Evolutionary conservation across 2,113 vertebrate genomes (phyloP).

Genomic region (Oostethus manadensis): DNA sequence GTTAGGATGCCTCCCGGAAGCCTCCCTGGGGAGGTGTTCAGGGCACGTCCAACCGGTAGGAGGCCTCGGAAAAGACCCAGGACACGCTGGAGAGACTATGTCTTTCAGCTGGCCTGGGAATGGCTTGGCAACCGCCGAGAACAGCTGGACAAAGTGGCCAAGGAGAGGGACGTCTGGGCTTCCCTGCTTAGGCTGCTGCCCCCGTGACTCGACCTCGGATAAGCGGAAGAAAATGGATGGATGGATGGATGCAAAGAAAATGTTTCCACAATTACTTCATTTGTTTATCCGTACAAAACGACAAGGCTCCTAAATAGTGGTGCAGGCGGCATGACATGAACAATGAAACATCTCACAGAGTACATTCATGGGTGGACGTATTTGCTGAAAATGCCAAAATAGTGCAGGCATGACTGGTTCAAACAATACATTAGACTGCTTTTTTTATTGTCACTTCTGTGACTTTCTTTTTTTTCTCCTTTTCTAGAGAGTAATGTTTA

Average conservation of each 20-base stretch:
- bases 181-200: too few relatives aligned
- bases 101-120: too few relatives aligned
- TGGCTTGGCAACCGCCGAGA: too few relatives aligned
- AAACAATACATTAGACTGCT: slow-evolving; percentile 11
- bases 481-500: slow-evolving; percentile 53
- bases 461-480: slow-evolving; percentile 24
- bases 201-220: too few relatives aligned
- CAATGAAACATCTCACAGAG: background rate
- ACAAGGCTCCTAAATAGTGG: slow-evolving; percentile 9
- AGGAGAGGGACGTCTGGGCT: too few relatives aligned
- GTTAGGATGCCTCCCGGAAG: too few relatives aligned
- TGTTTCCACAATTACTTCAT: slow-evolving; percentile 45
- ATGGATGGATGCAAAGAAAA: slow-evolving; percentile 31
- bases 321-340: background rate
- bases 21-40: too few relatives aligned
- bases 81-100: too few relatives aligned
- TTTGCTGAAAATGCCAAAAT: background rate
- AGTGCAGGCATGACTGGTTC: slow-evolving; percentile 4
- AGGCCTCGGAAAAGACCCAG: too few relatives aligned
- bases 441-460: slow-evolving; percentile 5
- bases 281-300: slow-evolving; percentile 53
- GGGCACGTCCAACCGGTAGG: too few relatives aligned
- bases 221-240: too few relatives aligned
- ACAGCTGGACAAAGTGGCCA: too few relatives aligned
- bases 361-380: slow-evolving; percentile 4